Percentiles rank a stretch among this genome's conserved stretches.
Conservation (phyloP, 30 jellyfish, hydroid and myxozoan genomes). For the Clytia hemisphaerica region DNA sequence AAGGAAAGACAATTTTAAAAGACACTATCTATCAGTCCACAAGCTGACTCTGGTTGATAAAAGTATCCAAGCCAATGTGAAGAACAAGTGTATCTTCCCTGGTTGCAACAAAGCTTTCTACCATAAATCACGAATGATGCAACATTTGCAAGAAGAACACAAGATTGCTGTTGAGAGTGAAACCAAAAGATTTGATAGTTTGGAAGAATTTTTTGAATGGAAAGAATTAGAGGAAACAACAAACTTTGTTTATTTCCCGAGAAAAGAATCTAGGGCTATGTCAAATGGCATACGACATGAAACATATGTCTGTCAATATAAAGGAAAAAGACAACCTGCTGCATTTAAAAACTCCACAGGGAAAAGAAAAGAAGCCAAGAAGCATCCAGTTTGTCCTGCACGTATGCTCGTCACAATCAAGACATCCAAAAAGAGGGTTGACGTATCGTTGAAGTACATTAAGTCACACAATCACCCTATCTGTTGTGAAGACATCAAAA, state of each 20-base stretch:
- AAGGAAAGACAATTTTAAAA: conserved; percentile 2
- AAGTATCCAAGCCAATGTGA: neutral
- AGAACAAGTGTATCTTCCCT: conserved; percentile 6
- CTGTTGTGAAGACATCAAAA: neutral
- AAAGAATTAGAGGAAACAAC: conserved; percentile 11
- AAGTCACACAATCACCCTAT: conserved; percentile 11
- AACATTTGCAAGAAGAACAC: neutral
- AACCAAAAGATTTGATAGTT: neutral
- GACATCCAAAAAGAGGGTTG: too few species aligned
- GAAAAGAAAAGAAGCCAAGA: neutral
- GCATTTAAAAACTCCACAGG: neutral
- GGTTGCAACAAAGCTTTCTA: conserved; percentile 3
- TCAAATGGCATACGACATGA: neutral
- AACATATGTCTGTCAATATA: conserved; percentile 15
- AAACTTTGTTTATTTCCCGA: conserved; percentile 10
- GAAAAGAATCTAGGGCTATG: neutral
- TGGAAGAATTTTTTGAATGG: conserved; percentile 1
- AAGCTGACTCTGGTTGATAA: neutral
- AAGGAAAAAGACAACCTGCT: conserved; percentile 1
- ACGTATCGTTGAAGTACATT: neutral
- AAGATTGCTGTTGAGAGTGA: neutral
- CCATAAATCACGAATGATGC: conserved; percentile 10
- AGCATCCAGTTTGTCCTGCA: conserved; percentile 9
- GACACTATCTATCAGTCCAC: conserved; percentile 7
- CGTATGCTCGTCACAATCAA: conserved; percentile 1